Evolutionary conservation across 2,797 vertebrate genomes (phyloP), one percentile per base, ranked within the genome.

Genomic region (Cyprinodon diabolis): DNA sequence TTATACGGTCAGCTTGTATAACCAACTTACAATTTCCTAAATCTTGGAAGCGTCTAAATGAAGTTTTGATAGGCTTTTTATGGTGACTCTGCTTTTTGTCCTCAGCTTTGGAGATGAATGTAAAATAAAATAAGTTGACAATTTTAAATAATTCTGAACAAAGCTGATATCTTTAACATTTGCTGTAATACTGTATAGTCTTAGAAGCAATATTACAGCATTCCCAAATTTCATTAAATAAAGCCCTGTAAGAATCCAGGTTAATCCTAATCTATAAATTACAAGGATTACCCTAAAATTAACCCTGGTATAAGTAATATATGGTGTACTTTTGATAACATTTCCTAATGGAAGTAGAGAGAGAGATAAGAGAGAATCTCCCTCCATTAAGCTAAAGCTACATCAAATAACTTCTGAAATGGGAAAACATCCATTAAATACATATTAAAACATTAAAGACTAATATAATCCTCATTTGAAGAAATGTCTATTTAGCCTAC

Each of bases 1-100:
- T 84, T 80, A 67, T 80, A 43, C 56, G 78, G 37, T 69, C n/a
- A 47, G 30, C 51, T 80, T 78, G 52, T 76, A 76, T 85, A 77
- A 47, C 69, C 62, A 85, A 66, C 68, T 71, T 55, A 52, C 66
- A 13, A 19, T 56, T 82, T 74, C 52, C 56, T 79, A 54, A 80
- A 81, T 63, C 10, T 69, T n/a, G 67, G 69, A 80, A 58, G 57
- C 7, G 70, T 79, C 70, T 78, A 72, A 79, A 86, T 81, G 13
- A 74, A 49, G 1, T 60, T 72, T 71, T 80, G 78, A 76, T 76
- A 87, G 60, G 37, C 21, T 66, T 25, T 66, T 25, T 66, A 66
- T 68, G 57, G 55, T 49, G 49, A 79, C 65, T 37, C 21, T 67
- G 25, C 51, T 56, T 43, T 19, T 13, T 66, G 55, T 45, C 56